A percentile compares a stretch with the other conserved stretches of the same genome.
Conservation (phyloP, 2,797 vertebrate genomes). For the Centropyge bicolor region DNA sequence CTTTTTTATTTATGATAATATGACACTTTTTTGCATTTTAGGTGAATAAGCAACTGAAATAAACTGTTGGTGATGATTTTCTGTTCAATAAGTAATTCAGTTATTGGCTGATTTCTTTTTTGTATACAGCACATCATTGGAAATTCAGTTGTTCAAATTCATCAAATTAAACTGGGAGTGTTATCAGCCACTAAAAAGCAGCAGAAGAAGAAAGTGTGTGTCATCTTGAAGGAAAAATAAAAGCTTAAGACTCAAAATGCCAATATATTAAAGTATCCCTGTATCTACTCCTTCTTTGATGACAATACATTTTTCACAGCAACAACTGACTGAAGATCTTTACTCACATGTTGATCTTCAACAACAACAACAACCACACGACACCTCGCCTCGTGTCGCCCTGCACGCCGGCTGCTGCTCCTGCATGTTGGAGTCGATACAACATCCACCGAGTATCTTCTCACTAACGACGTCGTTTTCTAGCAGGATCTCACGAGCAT, state of each 20-base stretch:
- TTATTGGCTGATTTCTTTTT: background rate
- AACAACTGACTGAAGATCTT: conserved; percentile 4
- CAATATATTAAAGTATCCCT: background rate
- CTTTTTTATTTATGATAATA: too few species aligned
- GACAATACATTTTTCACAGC: background rate
- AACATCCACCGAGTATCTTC: conserved; percentile 23
- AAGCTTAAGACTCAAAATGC: conserved; percentile 29
- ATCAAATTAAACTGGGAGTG: background rate
- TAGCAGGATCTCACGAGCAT: conserved; percentile 48
- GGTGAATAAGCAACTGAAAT: too few species aligned
- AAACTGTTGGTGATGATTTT: too few species aligned
- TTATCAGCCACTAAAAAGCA: background rate
- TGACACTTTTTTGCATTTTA: too few species aligned
- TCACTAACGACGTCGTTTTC: conserved; percentile 57
- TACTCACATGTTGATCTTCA: background rate
- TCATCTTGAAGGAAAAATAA: conserved; percentile 4
- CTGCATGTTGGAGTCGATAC: conserved; percentile 65
- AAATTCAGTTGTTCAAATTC: background rate
- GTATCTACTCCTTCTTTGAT: background rate
- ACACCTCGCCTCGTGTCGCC: background rate
- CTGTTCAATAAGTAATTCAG: background rate
- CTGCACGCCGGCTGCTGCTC: conserved; percentile 39
- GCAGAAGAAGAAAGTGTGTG: background rate
- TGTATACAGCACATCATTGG: accelerated
- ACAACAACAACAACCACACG: background rate